phyloP scores from a whole-genome alignment of 2,797 vertebrate species.

The Falco peregrinus region DNA sequence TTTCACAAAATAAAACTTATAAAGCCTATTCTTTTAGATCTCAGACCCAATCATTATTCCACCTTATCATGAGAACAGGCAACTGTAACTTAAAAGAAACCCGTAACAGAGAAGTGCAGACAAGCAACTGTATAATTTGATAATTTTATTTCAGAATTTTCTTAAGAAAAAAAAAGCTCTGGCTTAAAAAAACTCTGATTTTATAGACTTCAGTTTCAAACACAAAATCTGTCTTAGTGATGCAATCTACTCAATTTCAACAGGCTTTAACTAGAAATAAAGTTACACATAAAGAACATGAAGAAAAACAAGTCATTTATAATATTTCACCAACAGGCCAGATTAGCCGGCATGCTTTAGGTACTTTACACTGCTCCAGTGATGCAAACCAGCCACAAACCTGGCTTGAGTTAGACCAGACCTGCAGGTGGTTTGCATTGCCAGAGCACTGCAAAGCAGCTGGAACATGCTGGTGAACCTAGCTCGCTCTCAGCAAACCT shows the following conservation, averaged over 20 bases:
- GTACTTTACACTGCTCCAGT: constrained; percentile 29
- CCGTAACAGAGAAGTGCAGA: not conserved
- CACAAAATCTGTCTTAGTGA: not conserved
- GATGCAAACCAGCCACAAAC: constrained; percentile 54
- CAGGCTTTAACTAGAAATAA: constrained; percentile 3
- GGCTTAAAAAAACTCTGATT: not conserved
- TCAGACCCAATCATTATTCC: not conserved
- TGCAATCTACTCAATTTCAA: not conserved
- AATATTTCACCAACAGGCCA: constrained; percentile 56
- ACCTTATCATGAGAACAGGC: not conserved
- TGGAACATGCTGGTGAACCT: not conserved
- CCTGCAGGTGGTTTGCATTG: constrained; percentile 36
- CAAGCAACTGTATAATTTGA: not conserved
- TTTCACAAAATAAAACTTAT: not conserved
- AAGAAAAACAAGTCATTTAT: constrained; percentile 56
- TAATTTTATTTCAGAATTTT: not conserved
- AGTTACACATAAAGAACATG: constrained; percentile 1
- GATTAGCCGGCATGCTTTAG: constrained; percentile 50
- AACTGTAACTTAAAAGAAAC: constrained; percentile 18
- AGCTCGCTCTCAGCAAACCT: not conserved
- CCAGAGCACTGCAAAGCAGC: constrained; percentile 20
- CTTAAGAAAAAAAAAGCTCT: not conserved
- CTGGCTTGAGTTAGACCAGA: constrained; percentile 28
- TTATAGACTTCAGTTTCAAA: not conserved
- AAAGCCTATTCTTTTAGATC: not conserved